These are phyloP conservation scores for Eumaeus atala DNA, from an alignment of 1,140 invertebrate genomes.

Conservation along the genomic window DNA sequence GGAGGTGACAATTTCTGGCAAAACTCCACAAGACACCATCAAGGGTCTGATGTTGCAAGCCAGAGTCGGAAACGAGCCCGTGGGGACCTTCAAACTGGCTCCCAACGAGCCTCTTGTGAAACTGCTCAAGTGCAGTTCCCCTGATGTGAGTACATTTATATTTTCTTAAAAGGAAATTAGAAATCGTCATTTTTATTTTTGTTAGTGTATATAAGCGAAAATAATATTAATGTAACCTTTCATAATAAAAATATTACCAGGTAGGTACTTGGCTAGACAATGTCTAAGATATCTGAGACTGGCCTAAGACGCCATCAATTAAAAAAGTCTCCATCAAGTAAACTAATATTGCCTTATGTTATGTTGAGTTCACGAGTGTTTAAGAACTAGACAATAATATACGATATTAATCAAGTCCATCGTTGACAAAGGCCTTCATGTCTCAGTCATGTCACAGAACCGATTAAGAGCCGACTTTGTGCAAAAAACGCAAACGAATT, in stretches of 20 bases:
- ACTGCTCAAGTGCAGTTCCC: slow-evolving; percentile 56
- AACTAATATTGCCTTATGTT: too few relatives aligned
- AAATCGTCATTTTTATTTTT: too few relatives aligned
- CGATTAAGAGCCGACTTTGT: neutral
- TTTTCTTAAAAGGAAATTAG: too few relatives aligned
- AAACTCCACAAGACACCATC: slow-evolving; percentile 56
- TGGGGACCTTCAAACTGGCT: slow-evolving; percentile 64
- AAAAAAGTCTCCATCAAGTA: too few relatives aligned
- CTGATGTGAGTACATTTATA: slow-evolving; percentile 54
- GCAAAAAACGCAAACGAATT: neutral
- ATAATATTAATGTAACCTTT: too few relatives aligned
- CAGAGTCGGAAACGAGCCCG: slow-evolving; percentile 53
- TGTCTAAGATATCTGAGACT: too few relatives aligned
- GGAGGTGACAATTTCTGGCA: slow-evolving; percentile 63
- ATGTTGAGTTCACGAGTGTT: too few relatives aligned
- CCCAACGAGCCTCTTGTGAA: slow-evolving; percentile 53
- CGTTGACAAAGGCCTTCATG: slow-evolving; percentile 24
- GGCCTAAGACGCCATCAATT: too few relatives aligned
- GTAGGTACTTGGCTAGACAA: too few relatives aligned
- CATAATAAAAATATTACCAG: too few relatives aligned
- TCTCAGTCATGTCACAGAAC: slow-evolving; percentile 8
- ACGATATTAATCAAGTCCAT: slow-evolving; percentile 15
- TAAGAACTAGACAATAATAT: too few relatives aligned
- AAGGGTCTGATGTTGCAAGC: slow-evolving; percentile 74
- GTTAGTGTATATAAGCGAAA: too few relatives aligned